These are phyloP conservation scores for Varroa destructor DNA, from an alignment of 1,140 invertebrate genomes.

Conservation along the genomic window DNA sequence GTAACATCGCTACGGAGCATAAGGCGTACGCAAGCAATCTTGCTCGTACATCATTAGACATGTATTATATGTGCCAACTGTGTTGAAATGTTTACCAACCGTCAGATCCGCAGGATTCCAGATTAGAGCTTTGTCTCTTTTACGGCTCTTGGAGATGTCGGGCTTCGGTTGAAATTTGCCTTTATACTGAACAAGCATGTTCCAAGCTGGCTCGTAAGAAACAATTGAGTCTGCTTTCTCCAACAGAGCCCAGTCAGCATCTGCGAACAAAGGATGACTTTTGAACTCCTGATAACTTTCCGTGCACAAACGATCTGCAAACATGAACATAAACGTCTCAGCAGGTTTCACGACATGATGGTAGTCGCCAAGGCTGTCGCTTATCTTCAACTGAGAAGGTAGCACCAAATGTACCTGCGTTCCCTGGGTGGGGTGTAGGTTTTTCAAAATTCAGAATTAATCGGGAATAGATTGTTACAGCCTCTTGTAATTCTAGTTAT, in stretches of 20 bases:
- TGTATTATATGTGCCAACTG: no score
- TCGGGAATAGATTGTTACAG: no score
- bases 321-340: neutral
- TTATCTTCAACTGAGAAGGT: neutral
- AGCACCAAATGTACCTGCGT: no score
- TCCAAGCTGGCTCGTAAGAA: slow-evolving; percentile 6
- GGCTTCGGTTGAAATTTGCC: slow-evolving; percentile 17
- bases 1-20: no score
- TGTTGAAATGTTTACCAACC: neutral
- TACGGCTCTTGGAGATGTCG: neutral
- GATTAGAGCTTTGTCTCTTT: slow-evolving; percentile 8
- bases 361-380: neutral
- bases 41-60: no score
- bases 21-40: no score
- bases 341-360: neutral
- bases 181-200: neutral
- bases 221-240: slow-evolving; percentile 17
- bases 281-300: neutral
- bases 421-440: no score
- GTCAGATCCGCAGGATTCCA: neutral
- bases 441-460: no score
- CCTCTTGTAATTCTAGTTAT: no score
- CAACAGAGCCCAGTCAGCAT: slow-evolving; percentile 11
- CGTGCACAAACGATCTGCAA: slow-evolving; percentile 6
- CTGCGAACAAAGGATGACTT: neutral